Base-by-base conservation (phyloP, 1,140 invertebrate genomes). In the Cyclina sinensis region DNA sequence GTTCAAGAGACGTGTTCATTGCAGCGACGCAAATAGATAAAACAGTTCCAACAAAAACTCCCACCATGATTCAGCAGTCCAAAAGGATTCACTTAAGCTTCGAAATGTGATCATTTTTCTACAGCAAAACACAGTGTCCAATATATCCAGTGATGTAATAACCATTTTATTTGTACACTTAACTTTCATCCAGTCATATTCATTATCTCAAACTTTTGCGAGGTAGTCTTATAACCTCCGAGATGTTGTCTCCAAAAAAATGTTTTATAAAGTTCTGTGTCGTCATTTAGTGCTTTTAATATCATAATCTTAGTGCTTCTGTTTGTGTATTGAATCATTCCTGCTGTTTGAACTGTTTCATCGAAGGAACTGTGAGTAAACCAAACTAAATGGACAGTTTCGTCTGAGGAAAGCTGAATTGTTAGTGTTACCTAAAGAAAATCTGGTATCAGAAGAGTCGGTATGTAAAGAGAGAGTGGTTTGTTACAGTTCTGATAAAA, bases 21-120 rank as follows among this genome's bases (percentile, higher is more conserved):
- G n/a, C 65, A 70, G 35, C 35, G 35, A 35, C 32, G 65, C 65
- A 70, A 70, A 70, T 37, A 65, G 1, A 35, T 1, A 35, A 70
- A 39, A 12, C 65, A 21, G 37, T 39, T 21, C 27, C 65, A 18
- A 70, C 32, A 70, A 9, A 70, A 21, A 27, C 1, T 37, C 65
- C 65, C 65, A 37, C 65, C 59, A n/a, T 70, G 65, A 37, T 70
- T 70, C 32, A 70, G 65, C 24, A 37, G 57, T 70, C 37, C 12
- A 37, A 24, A 37, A 37, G 18, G 16, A 14, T 70, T 5, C 27
- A 14, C 65, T 70, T 78, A 4, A 51, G 32, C 43, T 32, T 54
- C 74, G 48, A 51, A 51, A 27, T 78, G 74, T 78, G 74, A 78
- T 78, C n/a, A 74, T 21, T 24, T 43, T 7, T 78, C 74, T 78